Conservation (phyloP, 2,113 vertebrate genomes). For the Chloropsis hardwickii region DNA sequence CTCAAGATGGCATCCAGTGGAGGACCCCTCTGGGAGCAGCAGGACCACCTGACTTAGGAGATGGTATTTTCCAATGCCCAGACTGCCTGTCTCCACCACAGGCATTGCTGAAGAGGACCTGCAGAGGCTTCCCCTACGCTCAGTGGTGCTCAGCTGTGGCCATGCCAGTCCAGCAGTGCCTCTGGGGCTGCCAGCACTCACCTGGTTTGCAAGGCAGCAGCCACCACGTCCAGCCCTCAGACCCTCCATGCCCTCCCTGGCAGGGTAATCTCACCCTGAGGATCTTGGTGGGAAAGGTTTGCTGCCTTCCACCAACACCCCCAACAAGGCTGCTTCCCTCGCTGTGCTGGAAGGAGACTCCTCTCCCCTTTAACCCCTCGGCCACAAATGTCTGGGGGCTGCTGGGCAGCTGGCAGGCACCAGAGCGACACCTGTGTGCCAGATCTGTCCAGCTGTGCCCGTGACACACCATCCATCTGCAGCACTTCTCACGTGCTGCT, state of each 20-base stretch:
- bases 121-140: accelerated
- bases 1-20: not conserved
- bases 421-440: constrained; percentile 51
- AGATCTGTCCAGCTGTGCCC: constrained; percentile 65
- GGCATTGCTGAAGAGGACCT: not conserved
- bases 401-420: constrained; percentile 62
- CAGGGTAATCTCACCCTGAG: not conserved
- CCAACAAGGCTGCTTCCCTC: not conserved
- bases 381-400: not conserved
- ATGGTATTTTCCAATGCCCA: not conserved
- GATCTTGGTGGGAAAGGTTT: not conserved
- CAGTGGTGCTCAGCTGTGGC: accelerated
- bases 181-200: not conserved
- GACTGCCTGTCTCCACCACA: accelerated
- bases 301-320: not conserved
- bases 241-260: too few relatives aligned
- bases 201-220: not conserved
- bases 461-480: constrained; percentile 48
- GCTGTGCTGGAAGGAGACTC: not conserved
- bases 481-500: not conserved
- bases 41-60: not conserved
- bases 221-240: accelerated
- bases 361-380: not conserved
- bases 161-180: not conserved
- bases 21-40: not conserved